Percentiles rank a stretch among this genome's conserved stretches.
phyloP scores from a whole-genome alignment of 2,797 vertebrate genomes.

The Salarias fasciatus region DNA sequence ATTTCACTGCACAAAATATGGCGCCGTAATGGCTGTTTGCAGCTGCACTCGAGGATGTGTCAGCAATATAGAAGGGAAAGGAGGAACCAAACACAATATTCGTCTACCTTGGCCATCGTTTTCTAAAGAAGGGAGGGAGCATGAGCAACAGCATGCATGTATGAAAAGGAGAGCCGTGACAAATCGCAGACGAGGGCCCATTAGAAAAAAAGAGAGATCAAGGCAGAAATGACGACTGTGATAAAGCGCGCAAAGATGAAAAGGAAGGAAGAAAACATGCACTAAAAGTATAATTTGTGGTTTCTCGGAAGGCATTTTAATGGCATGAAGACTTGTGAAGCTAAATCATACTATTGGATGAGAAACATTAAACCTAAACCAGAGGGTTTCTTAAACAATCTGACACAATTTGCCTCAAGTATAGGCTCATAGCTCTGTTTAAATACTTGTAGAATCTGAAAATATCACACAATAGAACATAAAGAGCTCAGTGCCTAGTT shows the following conservation, averaged over 20 bases:
- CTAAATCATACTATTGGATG: no score
- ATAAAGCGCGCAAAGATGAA: background rate
- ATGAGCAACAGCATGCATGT: background rate
- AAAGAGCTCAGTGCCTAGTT: no score
- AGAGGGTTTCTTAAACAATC: no score
- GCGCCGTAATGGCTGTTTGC: conserved; percentile 44
- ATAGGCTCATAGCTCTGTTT: no score
- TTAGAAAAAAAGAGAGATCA: background rate
- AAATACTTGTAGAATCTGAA: no score
- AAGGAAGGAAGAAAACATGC: background rate
- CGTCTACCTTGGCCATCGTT: conserved; percentile 40
- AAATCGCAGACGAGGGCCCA: background rate
- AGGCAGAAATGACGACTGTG: background rate
- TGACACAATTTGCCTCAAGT: no score
- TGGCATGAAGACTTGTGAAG: no score
- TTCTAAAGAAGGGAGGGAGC: conserved; percentile 7
- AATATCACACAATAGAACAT: no score
- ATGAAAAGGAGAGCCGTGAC: background rate
- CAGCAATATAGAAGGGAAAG: conserved; percentile 29
- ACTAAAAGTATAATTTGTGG: background rate
- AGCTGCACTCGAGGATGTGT: conserved; percentile 42
- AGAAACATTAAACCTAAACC: no score
- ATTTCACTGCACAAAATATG: conserved; percentile 52
- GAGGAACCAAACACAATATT: conserved; percentile 30
- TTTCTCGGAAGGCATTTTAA: background rate